Conservation (phyloP, 2,888 invertebrate genomes). For the Drosophila putrida region DNA sequence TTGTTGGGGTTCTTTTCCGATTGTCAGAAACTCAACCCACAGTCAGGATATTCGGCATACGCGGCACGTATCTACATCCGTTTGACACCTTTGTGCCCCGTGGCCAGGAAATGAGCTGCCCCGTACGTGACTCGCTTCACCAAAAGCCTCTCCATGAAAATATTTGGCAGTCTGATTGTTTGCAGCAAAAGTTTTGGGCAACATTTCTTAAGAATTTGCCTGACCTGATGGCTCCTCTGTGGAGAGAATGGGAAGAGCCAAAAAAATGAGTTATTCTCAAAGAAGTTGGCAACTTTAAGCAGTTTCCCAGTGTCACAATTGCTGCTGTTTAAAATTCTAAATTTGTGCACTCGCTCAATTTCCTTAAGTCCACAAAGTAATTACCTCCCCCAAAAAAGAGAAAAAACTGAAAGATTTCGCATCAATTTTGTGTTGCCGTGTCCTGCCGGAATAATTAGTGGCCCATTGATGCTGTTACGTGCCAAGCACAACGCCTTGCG, state of each 20-base stretch:
- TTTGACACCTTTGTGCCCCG: constrained; percentile 77
- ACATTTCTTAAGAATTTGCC: constrained; percentile 35
- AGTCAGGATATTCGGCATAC: constrained; percentile 67
- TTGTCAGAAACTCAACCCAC: constrained; percentile 30
- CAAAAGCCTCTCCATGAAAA: constrained; percentile 38
- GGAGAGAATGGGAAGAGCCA: not conserved
- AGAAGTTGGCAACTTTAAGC: constrained; percentile 34
- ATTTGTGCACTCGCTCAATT: constrained; percentile 83
- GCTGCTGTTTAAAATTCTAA: constrained; percentile 71
- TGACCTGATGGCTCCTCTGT: constrained; percentile 1
- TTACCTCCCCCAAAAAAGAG: constrained; percentile 54
- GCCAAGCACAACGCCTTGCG: constrained; percentile 67
- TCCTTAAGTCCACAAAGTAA: constrained; percentile 82
- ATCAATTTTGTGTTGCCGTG: constrained; percentile 55
- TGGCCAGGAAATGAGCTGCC: constrained; percentile 80
- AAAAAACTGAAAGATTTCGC: constrained; percentile 60
- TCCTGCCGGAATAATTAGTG: constrained; percentile 78
- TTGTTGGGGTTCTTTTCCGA: constrained; percentile 35
- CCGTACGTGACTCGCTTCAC: constrained; percentile 76
- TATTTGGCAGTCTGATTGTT: constrained; percentile 49
- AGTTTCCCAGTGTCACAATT: constrained; percentile 5
- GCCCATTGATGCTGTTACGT: constrained; percentile 68
- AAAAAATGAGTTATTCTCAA: constrained; percentile 37
- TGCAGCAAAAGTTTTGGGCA: constrained; percentile 33
- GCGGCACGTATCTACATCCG: constrained; percentile 79